Percentiles rank a stretch among this genome's conserved stretches.
phyloP scores from a whole-genome alignment of 2,797 vertebrate genomes.

The Erethizon dorsatum region DNA sequence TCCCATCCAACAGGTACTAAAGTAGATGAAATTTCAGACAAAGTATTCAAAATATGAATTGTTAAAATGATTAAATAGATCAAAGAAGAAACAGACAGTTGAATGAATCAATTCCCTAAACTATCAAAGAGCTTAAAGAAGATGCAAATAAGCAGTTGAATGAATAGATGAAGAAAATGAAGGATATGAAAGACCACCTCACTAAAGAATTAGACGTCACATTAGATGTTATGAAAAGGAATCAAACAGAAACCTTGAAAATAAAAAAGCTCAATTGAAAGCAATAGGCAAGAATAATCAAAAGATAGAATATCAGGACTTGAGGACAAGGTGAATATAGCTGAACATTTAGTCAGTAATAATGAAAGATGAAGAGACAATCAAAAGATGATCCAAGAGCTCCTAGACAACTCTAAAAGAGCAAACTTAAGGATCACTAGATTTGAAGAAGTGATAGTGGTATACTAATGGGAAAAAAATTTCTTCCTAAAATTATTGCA shows the following conservation, averaged over 20 bases:
- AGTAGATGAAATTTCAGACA: not conserved
- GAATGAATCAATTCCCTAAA: not conserved
- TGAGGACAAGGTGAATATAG: not conserved
- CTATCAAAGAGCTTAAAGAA: not conserved
- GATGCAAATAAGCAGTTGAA: not conserved
- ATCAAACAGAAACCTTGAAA: not conserved
- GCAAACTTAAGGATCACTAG: not conserved
- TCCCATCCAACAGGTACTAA: not conserved
- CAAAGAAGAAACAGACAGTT: not conserved
- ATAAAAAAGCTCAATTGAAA: not conserved
- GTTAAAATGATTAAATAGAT: not conserved
- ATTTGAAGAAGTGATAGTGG: not conserved
- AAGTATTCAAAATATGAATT: not conserved
- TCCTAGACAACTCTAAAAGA: not conserved
- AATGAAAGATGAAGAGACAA: not conserved
- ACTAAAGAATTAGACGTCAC: not conserved
- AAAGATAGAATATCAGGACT: not conserved
- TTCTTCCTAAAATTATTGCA: not conserved
- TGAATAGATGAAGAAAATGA: not conserved
- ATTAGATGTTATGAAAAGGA: not conserved
- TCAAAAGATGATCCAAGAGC: not conserved
- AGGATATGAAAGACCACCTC: not conserved
- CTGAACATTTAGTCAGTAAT: not conserved
- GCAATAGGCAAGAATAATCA: too few relatives aligned
- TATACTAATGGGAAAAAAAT: not conserved